These are phyloP conservation scores for Mionectes macconnelli DNA, from an alignment of 2,113 vertebrate species.

Conservation along the genomic window DNA sequence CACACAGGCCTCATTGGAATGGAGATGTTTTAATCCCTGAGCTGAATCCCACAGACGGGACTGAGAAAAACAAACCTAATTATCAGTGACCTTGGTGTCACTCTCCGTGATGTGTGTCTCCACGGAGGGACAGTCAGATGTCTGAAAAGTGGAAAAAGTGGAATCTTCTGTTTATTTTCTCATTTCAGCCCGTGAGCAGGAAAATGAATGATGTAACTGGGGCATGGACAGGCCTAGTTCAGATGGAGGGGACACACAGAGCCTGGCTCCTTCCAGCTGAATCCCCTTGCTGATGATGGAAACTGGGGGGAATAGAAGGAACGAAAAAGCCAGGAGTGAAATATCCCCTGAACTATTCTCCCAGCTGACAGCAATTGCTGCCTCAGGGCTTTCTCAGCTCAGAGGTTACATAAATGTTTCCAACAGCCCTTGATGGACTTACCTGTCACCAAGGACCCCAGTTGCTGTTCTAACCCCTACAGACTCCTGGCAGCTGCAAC, in stretches of 20 bases:
- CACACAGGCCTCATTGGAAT: accelerated
- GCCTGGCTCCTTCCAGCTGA: background rate
- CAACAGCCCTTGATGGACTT: background rate
- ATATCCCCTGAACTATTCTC: background rate
- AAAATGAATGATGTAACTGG: background rate
- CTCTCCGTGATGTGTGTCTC: background rate
- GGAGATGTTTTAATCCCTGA: background rate
- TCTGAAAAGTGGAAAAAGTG: background rate
- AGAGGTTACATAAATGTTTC: background rate
- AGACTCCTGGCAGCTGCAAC: background rate
- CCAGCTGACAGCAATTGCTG: background rate
- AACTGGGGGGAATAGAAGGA: background rate
- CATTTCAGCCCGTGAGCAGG: background rate
- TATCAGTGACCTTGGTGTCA: background rate
- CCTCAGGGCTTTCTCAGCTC: background rate
- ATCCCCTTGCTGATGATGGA: accelerated
- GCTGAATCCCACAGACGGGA: background rate
- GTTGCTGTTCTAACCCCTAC: background rate
- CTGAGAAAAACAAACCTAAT: background rate
- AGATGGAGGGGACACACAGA: background rate
- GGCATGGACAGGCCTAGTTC: background rate
- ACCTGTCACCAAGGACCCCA: background rate
- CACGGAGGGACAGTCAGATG: background rate
- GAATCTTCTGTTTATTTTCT: background rate
- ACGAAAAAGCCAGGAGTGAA: background rate